phyloP scores from a whole-genome alignment of 2,113 vertebrate genomes.

The Hipposideros armiger region DNA sequence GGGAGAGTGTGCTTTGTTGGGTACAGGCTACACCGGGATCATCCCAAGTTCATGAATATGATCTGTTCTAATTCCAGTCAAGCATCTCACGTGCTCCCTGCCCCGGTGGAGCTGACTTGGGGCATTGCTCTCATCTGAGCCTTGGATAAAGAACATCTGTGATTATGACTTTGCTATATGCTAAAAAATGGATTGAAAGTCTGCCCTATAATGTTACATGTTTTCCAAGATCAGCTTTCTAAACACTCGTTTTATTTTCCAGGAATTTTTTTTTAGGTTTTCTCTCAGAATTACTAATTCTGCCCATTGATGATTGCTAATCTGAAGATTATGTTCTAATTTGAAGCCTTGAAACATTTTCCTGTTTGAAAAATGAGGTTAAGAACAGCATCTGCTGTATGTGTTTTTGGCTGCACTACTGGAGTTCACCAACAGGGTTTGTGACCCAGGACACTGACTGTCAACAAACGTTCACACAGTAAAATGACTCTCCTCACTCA shows the following conservation, averaged over 20 bases:
- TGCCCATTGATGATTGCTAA: slow-evolving; percentile 33
- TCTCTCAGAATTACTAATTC: slow-evolving; percentile 50
- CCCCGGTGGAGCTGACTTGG: not conserved
- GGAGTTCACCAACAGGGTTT: not conserved
- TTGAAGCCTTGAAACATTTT: slow-evolving; percentile 46
- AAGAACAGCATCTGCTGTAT: slow-evolving; percentile 39
- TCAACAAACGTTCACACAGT: not conserved
- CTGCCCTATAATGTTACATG: not conserved
- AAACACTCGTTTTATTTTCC: slow-evolving; percentile 41
- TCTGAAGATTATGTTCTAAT: slow-evolving; percentile 48
- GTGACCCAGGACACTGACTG: not conserved
- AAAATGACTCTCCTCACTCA: not conserved
- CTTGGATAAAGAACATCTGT: not conserved
- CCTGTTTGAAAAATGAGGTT: slow-evolving; percentile 43
- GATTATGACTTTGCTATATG: not conserved
- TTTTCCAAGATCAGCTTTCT: slow-evolving; percentile 55
- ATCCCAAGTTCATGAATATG: not conserved
- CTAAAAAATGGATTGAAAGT: not conserved
- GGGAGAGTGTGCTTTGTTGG: not conserved
- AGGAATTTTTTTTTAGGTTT: slow-evolving; percentile 28
- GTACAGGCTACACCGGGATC: not conserved
- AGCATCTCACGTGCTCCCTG: not conserved
- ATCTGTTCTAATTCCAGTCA: not conserved
- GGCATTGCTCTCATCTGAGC: not conserved
- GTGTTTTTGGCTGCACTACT: not conserved